A percentile compares a stretch with the other conserved stretches of the same genome.
These are phyloP conservation scores for Equus quagga DNA, from an alignment of 2,113 vertebrate species.

Conservation along the genomic window DNA sequence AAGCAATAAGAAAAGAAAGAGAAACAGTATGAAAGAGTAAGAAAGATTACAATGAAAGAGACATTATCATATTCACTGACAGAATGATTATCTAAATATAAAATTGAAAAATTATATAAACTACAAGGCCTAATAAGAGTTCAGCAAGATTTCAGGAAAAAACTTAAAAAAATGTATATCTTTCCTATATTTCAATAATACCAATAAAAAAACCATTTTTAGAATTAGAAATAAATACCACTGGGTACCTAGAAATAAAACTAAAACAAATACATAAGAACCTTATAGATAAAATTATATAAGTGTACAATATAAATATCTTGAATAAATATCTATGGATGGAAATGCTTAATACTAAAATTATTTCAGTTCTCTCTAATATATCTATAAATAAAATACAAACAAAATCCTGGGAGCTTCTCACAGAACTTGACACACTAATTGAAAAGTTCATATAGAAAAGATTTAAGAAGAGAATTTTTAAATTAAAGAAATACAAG, in stretches of 20 bases:
- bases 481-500: background rate
- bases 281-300: too few species aligned
- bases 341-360: background rate
- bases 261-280: too few species aligned
- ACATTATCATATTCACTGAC: background rate
- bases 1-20: background rate
- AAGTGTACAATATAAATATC: background rate
- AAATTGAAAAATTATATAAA: background rate
- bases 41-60: background rate
- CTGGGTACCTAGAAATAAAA: too few species aligned
- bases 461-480: background rate
- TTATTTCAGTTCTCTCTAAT: background rate
- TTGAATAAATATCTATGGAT: background rate
- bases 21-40: background rate
- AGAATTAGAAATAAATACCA: too few species aligned
- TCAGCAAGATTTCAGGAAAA: background rate
- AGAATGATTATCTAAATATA: background rate
- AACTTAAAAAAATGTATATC: too few species aligned
- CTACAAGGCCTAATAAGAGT: background rate
- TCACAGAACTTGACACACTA: background rate
- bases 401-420: background rate
- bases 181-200: too few species aligned
- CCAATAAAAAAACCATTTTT: too few species aligned
- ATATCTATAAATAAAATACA: background rate
- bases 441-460: background rate